phyloP scores from a whole-genome alignment of 2,113 vertebrate genomes.

The Gymnarchus niloticus region DNA sequence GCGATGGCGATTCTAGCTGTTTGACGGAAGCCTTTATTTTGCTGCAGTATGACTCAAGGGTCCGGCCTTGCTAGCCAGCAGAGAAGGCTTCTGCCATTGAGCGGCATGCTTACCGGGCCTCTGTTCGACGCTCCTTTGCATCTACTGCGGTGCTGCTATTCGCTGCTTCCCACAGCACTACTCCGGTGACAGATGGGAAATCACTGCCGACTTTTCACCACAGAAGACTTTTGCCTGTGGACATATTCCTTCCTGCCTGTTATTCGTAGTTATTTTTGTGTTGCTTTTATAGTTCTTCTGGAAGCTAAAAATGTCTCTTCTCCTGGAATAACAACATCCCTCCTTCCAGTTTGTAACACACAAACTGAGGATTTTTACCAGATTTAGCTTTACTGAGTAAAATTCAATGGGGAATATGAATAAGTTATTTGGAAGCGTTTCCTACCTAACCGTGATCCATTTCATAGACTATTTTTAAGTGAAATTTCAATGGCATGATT shows the following conservation, averaged over 20 bases:
- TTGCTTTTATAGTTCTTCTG: neutral
- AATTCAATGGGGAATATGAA: neutral
- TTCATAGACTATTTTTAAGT: neutral
- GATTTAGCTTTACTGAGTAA: neutral
- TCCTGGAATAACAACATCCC: neutral
- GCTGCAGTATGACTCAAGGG: neutral
- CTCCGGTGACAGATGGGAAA: conserved; percentile 17
- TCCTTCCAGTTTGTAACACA: neutral
- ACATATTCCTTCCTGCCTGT: neutral
- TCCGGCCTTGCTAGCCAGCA: neutral
- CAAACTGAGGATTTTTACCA: neutral
- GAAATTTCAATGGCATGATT: neutral
- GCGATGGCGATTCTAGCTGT: neutral
- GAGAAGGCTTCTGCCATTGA: neutral
- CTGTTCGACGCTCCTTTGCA: neutral
- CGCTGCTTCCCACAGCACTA: neutral
- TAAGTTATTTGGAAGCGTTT: neutral
- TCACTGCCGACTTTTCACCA: neutral
- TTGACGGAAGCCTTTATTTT: neutral
- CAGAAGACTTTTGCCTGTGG: conserved; percentile 1
- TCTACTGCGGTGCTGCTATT: conserved; percentile 2
- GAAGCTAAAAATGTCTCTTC: neutral
- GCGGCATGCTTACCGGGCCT: neutral
- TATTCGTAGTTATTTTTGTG: neutral
- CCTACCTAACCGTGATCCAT: neutral